Percentiles rank a stretch among this genome's conserved stretches.
Conservation (phyloP, 2,888 invertebrate genomes). For the Bombyx huttoni region DNA sequence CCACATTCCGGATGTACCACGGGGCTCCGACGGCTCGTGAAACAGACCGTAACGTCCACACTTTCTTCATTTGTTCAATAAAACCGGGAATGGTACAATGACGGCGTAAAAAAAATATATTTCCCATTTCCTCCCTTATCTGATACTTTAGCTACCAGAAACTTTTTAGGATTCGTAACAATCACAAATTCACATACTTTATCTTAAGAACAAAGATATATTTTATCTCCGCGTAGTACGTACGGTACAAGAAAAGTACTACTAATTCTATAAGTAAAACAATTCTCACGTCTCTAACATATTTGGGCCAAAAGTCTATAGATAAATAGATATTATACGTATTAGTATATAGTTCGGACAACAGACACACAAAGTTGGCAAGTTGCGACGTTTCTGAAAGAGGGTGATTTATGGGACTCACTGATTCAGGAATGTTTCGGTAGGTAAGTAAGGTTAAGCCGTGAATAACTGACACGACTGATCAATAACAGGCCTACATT, state of each 20-base stretch:
- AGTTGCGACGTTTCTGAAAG: slow-evolving; percentile 1
- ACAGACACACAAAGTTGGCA: not conserved
- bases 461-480: not conserved
- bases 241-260: no score
- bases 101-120: not conserved
- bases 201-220: not conserved
- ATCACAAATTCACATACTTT: not conserved
- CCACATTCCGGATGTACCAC: no score
- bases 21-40: no score
- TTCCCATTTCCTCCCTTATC: not conserved
- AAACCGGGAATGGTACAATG: not conserved
- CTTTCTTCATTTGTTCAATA: not conserved
- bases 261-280: not conserved
- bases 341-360: not conserved
- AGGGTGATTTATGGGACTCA: slow-evolving; percentile 2
- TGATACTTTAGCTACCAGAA: not conserved
- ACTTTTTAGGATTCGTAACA: not conserved
- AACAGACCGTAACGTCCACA: no score
- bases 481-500: not conserved
- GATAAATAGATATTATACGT: not conserved
- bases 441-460: slow-evolving; percentile 7
- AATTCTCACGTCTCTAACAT: not conserved
- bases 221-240: not conserved
- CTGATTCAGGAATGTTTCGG: slow-evolving; percentile 6
- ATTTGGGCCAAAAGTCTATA: not conserved